Base-by-base conservation (phyloP, 2,113 vertebrate genomes). In the Marmota flaviventris region DNA sequence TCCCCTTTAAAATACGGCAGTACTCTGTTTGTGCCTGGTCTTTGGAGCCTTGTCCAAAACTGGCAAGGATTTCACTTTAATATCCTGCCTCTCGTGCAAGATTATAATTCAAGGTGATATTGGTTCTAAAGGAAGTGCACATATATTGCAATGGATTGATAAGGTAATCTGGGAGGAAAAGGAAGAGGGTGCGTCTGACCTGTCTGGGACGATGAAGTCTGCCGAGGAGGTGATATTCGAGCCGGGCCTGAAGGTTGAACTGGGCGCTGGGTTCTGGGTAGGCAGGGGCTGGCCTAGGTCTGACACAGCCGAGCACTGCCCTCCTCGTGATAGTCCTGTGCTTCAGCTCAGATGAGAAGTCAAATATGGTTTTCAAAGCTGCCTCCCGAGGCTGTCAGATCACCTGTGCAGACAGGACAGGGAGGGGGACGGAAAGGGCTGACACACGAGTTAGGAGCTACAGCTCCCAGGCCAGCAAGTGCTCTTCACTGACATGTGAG, bases 401-500 rank as follows among this genome's bases (percentile, higher is more conserved):
- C 61, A 1, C 29, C 6, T 32, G 17, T 2, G 51, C 5, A 5
- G 24, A 48, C n/a, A 69, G 45, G n/a, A 61, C 20, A 22, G 24
- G 24, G 7, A 34, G 11, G 20, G 2, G 20, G 56, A 6, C 2
- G 17, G 17, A 22, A 37, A 42, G 11, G n/a, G 8, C 20, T 11
- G 8, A 42, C 13, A 48, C 14, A 22, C 1, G n/a, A 42, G 13
- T n/a, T 13, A 39, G 42, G 45, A 72, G 27, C 29, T 22, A 27
- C 73, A 0, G 37, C 1, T 12, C 24, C 48, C 22, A 7, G 12
- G 20, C 3, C 1, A 8, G 24, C 34, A 61, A 5, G 24, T 1
- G 4, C 0, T 3, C 51, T 34, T 56, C 39, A 11, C 16, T 25
- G 45, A 25, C 34, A 20, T 0, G 0, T 1, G 13, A 22, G 4